Evolutionary conservation across 2,113 vertebrate genomes (phyloP), one percentile per base, ranked within the genome.

Genomic region (Sapayoa aenigma): DNA sequence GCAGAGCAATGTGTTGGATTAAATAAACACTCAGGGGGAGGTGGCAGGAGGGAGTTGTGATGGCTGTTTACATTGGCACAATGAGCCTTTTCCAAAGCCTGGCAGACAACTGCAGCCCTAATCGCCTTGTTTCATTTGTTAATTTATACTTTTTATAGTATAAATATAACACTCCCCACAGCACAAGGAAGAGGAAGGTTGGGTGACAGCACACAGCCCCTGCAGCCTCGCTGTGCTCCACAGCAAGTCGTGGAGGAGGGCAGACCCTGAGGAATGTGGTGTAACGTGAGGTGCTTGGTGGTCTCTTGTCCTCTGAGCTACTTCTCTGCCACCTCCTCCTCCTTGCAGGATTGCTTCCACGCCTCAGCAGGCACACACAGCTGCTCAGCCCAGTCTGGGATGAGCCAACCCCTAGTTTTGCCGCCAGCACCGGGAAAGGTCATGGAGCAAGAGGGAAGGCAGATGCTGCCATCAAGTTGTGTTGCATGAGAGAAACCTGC

Each of bases 1-100:
- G 97, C 97, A 96, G 96, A 98, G 98, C 98, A 97, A 97, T 96
- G 98, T 96, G 97, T 96, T 96, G 98, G 97, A 95, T 98, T 98
- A 97, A 98, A 98, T 96, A 98, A 98, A 98, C 97, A 97, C 96
- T 93, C 12, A 4, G 71, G 89, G 89, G 94, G 53, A 77, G 74
- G 35, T 2, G 13, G 88, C 35, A 23, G 62, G 31, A n/a, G 96
- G 93, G 72, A 93, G 94, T 2, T 41, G 81, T 35, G 89, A 53
- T 63, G 74, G 78, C 76, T 90, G 93, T 90, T 96, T 95, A 86
- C 7, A 4, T 91, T 98, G 97, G 98, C 97, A 97, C 89, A 33
- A 95, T 77, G 90, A 93, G 86, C 73, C 35, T 47, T 67, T 96
- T 84, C 93, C 90, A 65, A 3, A 59, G 94, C 35, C 93, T 90